These are phyloP conservation scores for Melikaiella ostensackeni DNA, from an alignment of 2,888 invertebrate species.

Conservation along the genomic window DNA sequence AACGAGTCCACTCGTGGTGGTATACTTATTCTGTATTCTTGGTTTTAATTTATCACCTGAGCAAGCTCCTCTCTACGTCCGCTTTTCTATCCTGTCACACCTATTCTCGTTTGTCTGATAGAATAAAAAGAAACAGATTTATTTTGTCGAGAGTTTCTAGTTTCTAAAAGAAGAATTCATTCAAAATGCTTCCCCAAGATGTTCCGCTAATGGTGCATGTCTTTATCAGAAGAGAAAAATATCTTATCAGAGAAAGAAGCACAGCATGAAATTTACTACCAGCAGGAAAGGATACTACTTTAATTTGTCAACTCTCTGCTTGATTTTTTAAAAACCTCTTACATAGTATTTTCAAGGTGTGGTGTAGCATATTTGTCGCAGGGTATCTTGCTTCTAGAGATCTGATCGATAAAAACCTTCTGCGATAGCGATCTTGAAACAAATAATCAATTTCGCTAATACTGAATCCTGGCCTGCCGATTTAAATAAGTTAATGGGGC, in stretches of 20 bases:
- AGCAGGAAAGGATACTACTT: slow-evolving; percentile 59
- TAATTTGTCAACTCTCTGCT: slow-evolving; percentile 62
- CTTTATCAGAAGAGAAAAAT: no score
- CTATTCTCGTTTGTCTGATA: neutral
- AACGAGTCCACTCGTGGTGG: slow-evolving; percentile 51
- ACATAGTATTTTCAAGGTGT: neutral
- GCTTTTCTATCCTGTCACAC: slow-evolving; percentile 18
- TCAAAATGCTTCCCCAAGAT: no score
- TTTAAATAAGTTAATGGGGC: neutral
- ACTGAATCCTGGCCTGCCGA: neutral
- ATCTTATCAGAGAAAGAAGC: neutral
- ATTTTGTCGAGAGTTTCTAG: no score
- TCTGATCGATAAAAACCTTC: slow-evolving; percentile 42
- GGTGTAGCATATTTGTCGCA: slow-evolving; percentile 25
- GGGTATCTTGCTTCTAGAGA: slow-evolving; percentile 26
- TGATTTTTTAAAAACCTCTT: neutral
- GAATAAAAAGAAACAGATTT: neutral
- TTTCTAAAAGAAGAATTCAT: no score
- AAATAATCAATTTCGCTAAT: slow-evolving; percentile 23
- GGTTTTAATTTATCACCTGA: slow-evolving; percentile 29
- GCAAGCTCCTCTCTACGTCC: neutral
- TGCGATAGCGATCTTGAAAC: neutral
- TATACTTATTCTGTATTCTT: neutral
- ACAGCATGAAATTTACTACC: slow-evolving; percentile 54
- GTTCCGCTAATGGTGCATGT: no score